Evolutionary conservation across 2,888 invertebrate genomes (phyloP).

Genomic region (Panopea generosa): DNA sequence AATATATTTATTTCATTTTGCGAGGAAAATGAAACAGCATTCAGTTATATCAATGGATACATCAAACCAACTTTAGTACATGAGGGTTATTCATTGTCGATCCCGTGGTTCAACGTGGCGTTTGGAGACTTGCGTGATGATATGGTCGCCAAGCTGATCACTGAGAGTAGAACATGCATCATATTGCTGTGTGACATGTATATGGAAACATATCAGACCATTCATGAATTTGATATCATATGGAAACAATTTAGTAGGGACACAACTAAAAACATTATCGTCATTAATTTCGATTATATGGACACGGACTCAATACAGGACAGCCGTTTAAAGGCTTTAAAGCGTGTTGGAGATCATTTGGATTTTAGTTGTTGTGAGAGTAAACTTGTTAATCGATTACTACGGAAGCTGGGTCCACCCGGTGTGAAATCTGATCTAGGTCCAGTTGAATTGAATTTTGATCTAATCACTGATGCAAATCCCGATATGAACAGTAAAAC

Average conservation of each 20-base stretch:
- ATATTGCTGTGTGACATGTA: constrained; percentile 18
- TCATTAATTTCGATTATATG: constrained; percentile 9
- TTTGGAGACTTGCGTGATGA: neutral
- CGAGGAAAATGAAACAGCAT: constrained; percentile 17
- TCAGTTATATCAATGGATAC: neutral
- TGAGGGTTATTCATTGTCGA: neutral
- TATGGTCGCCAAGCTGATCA: neutral
- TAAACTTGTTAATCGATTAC: neutral
- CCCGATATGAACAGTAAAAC: no score
- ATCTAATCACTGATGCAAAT: no score
- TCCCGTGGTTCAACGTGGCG: constrained; percentile 8
- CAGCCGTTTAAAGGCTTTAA: neutral
- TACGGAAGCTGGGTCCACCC: neutral
- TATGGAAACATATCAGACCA: neutral
- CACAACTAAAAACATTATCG: constrained; percentile 5
- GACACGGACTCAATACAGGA: neutral
- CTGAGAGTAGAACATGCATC: neutral
- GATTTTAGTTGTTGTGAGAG: neutral
- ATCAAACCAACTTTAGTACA: neutral
- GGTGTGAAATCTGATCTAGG: neutral
- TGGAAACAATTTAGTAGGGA: constrained; percentile 17
- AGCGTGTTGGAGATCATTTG: neutral
- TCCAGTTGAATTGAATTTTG: no score
- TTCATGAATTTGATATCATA: constrained; percentile 13
- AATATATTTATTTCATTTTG: constrained; percentile 24